These are phyloP conservation scores for Muntiacus muntjak DNA, from an alignment of 2,113 vertebrate genomes.

Conservation along the genomic window DNA sequence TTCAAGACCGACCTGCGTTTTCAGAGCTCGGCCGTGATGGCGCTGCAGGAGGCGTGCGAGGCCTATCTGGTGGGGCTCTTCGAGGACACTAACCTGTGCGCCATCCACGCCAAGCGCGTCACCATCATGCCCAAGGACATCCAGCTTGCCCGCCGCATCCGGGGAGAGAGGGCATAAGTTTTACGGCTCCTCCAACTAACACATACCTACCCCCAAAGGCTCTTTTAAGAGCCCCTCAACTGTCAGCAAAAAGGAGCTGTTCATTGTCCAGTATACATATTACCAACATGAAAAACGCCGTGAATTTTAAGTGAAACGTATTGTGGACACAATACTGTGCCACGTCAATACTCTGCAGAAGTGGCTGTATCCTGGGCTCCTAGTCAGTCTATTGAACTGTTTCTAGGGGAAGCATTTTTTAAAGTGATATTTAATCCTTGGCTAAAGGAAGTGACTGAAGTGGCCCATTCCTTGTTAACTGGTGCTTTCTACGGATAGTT, in stretches of 20 bases:
- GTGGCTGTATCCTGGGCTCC: neutral
- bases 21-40: conserved; percentile 57
- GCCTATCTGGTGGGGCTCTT: conserved; percentile 68
- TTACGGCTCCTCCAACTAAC: accelerated
- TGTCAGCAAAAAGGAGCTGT: neutral
- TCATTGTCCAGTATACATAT: accelerated
- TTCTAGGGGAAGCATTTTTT: accelerated
- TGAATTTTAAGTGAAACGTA: too few relatives aligned
- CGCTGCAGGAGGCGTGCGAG: conserved; percentile 68
- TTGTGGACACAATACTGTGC: neutral
- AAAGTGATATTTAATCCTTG: accelerated
- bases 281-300: accelerated
- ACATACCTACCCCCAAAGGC: conserved; percentile 37
- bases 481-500: neutral
- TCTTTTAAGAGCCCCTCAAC: conserved; percentile 81
- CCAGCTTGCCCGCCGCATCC: conserved; percentile 70
- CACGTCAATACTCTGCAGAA: accelerated
- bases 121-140: conserved; percentile 76
- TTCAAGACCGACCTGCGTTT: conserved; percentile 81
- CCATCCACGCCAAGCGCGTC: conserved; percentile 70
- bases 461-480: accelerated
- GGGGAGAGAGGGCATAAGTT: conserved; percentile 42
- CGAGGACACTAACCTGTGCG: conserved; percentile 71
- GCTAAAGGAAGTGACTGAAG: accelerated
- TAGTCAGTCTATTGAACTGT: neutral